Percentiles rank a stretch among this genome's conserved stretches.
Conservation (phyloP, 92 coral and sea anemone genomes). For the Siderastrea siderea region DNA sequence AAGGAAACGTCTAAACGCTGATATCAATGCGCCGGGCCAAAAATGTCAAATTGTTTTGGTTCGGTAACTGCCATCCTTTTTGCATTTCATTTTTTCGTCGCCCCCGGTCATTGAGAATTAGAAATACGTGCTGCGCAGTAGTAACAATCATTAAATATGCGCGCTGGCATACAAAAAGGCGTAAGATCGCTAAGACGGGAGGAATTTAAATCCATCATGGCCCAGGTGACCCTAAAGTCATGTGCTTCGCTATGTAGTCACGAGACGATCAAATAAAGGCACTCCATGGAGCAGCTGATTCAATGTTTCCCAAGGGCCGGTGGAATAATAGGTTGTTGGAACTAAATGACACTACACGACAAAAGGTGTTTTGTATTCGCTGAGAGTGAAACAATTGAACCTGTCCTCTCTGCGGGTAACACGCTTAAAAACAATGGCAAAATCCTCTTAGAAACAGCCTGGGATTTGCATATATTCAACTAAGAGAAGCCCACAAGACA, state of each 20-base stretch:
- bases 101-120: constrained; percentile 22
- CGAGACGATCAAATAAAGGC: constrained; percentile 31
- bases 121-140: not conserved
- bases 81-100: constrained; percentile 28
- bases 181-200: not conserved
- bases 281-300: constrained; percentile 40
- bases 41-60: constrained; percentile 13
- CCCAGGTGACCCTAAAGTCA: constrained; percentile 7
- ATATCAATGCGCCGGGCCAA: not conserved
- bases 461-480: constrained; percentile 70
- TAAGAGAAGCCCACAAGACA: constrained; percentile 21
- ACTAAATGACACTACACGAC: constrained; percentile 49
- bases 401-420: constrained; percentile 75
- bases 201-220: constrained; percentile 16
- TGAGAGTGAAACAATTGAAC: constrained; percentile 43
- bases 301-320: constrained; percentile 25
- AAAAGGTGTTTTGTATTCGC: constrained; percentile 55
- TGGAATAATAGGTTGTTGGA: constrained; percentile 16
- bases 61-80: not conserved
- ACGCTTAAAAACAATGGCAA: constrained; percentile 50
- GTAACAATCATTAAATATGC: not conserved
- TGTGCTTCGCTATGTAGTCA: constrained; percentile 35
- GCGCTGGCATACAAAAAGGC: not conserved
- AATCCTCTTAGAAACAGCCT: constrained; percentile 23
- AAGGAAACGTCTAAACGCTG: constrained; percentile 28